Conservation (phyloP, 1,140 invertebrate species). For the Rhagoletis pomonella region DNA sequence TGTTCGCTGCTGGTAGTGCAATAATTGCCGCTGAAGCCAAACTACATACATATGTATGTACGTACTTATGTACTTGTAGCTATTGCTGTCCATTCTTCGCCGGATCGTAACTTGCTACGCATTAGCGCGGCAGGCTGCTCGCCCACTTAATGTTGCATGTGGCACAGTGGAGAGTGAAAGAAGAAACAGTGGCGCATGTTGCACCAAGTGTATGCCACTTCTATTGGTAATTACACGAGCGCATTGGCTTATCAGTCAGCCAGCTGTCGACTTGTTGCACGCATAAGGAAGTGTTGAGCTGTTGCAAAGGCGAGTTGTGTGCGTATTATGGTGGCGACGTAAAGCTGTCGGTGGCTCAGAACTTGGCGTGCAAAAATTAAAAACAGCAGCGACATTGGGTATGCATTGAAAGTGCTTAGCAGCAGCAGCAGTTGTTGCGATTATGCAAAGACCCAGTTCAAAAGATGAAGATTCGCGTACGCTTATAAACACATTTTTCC, state of each 20-base stretch:
- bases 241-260: conserved; percentile 9
- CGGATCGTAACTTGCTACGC: background rate
- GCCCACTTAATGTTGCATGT: background rate
- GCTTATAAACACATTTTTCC: background rate
- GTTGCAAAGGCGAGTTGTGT: background rate
- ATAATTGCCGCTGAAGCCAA: background rate
- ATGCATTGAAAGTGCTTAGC: background rate
- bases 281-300: background rate
- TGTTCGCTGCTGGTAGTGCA: background rate
- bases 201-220: background rate
- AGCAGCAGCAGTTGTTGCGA: background rate
- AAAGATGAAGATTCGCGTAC: background rate
- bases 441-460: conserved; percentile 27
- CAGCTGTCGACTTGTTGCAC: background rate
- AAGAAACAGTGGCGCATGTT: background rate
- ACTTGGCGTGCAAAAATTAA: conserved; percentile 13
- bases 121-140: background rate
- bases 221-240: background rate
- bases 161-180: background rate
- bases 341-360: background rate
- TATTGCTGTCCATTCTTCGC: background rate
- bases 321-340: background rate
- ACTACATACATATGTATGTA: no score
- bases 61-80: background rate
- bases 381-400: background rate